Evolutionary conservation across 2,113 vertebrate species (phyloP).

Genomic region (Columba livia): DNA sequence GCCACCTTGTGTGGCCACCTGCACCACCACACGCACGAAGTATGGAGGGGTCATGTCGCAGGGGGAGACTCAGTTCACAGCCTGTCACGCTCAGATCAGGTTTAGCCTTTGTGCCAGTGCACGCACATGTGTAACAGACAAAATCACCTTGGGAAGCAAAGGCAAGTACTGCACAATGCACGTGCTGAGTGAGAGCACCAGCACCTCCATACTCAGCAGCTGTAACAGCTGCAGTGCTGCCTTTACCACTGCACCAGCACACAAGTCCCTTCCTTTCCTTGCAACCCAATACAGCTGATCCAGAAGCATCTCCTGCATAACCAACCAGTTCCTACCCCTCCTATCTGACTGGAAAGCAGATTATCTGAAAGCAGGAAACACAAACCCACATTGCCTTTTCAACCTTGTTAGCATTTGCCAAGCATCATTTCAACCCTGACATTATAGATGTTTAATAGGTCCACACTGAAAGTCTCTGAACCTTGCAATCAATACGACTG

Average conservation of each 20-base stretch:
- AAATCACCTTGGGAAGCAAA: neutral
- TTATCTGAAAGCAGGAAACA: neutral
- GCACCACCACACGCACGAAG: neutral
- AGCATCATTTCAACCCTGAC: neutral
- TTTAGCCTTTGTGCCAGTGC: neutral
- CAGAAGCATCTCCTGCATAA: neutral
- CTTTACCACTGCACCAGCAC: neutral
- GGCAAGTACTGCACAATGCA: rapidly evolving
- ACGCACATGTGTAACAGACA: rapidly evolving
- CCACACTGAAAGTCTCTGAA: slow-evolving; percentile 11
- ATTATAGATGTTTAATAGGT: slow-evolving; percentile 2
- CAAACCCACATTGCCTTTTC: neutral
- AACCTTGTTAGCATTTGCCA: neutral
- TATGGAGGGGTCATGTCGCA: rapidly evolving
- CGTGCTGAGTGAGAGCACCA: neutral
- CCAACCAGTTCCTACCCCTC: neutral
- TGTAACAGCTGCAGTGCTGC: neutral
- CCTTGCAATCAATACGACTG: slow-evolving; percentile 14
- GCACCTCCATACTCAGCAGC: neutral
- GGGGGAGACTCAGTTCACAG: rapidly evolving
- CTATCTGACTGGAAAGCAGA: neutral
- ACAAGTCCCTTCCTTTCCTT: neutral
- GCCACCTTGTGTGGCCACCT: rapidly evolving
- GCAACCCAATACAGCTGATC: neutral
- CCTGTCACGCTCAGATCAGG: neutral